A percentile compares a stretch with the other conserved stretches of the same genome.
Evolutionary conservation across 2,113 vertebrate genomes (phyloP).

Genomic region (Tauraco erythrolophus): DNA sequence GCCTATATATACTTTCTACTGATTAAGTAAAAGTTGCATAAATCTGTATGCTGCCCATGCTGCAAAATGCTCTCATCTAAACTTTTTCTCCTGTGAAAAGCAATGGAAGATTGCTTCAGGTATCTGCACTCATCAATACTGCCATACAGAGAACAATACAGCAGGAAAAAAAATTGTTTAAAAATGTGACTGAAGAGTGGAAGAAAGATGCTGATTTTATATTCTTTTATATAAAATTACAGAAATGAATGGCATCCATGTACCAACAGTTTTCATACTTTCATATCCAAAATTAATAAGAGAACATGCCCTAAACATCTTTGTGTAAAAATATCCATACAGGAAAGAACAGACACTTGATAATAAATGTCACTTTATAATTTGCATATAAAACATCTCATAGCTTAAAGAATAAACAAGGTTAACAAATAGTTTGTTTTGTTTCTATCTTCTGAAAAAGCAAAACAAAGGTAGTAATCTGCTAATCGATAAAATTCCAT

Average conservation of each 20-base stretch:
- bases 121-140: background rate
- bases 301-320: background rate
- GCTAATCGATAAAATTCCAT: background rate
- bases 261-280: background rate
- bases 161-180: background rate
- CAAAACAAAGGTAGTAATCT: background rate
- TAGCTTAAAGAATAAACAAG: background rate
- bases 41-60: background rate
- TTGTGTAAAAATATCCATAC: background rate
- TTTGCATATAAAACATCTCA: background rate
- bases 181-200: background rate
- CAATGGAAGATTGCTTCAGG: background rate
- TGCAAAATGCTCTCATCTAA: background rate
- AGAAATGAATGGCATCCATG: background rate
- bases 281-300: background rate
- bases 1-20: background rate
- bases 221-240: background rate
- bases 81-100: background rate
- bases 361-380: background rate
- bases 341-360: background rate
- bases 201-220: background rate
- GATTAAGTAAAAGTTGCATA: background rate
- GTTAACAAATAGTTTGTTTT: background rate
- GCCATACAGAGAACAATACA: background rate
- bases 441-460: background rate